These are phyloP conservation scores for Diplodus puntazzo DNA, from an alignment of 2,797 vertebrate species.

Conservation along the genomic window DNA sequence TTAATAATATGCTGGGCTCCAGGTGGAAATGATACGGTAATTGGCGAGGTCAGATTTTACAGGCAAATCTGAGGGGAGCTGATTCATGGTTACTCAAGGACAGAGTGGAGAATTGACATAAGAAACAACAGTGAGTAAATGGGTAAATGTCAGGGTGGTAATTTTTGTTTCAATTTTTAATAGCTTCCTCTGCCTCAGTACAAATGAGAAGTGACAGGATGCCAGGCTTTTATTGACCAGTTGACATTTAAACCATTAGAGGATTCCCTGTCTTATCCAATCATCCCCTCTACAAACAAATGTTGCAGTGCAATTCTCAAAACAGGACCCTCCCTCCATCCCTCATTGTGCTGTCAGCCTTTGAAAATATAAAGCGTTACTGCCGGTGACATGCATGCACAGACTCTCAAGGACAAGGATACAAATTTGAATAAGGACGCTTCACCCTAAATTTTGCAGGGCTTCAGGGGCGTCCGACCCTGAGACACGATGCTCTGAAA, in stretches of 20 bases:
- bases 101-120: constrained; percentile 43
- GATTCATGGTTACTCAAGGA: constrained; percentile 44
- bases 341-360: constrained; percentile 54
- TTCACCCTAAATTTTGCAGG: constrained; percentile 55
- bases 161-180: constrained; percentile 79
- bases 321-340: constrained; percentile 27
- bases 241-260: constrained; percentile 83
- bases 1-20: constrained; percentile 36
- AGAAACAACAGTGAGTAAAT: constrained; percentile 70
- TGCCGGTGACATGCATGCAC: constrained; percentile 47
- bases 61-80: constrained; percentile 33
- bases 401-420: constrained; percentile 61
- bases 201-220: constrained; percentile 81
- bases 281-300: constrained; percentile 73
- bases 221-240: constrained; percentile 81
- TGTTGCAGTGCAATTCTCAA: constrained; percentile 56
- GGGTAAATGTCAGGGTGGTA: constrained; percentile 78
- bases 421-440: constrained; percentile 62
- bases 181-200: constrained; percentile 74
- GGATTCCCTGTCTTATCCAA: constrained; percentile 72
- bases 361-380: constrained; percentile 58
- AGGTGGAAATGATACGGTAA: constrained; percentile 17
- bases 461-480: constrained; percentile 34
- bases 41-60: constrained; percentile 40
- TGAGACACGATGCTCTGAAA: constrained; percentile 22